A percentile compares a stretch with the other conserved stretches of the same genome.
Evolutionary conservation across 2,113 vertebrate genomes (phyloP).

Genomic region (Hypocryptadius cinnamomeus): DNA sequence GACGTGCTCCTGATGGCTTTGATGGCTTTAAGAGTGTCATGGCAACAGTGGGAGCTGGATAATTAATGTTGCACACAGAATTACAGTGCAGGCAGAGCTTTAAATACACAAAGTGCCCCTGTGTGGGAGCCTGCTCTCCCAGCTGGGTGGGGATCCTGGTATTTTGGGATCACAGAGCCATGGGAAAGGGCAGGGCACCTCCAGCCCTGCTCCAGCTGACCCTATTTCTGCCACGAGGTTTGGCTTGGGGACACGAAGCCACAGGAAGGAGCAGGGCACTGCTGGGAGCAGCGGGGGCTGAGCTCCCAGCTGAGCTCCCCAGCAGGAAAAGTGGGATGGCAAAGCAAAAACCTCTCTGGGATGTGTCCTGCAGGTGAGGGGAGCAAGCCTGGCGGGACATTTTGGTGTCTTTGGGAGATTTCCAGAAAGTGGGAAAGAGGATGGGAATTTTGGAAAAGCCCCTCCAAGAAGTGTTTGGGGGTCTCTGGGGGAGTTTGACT

Average conservation of each 20-base stretch:
- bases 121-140: not conserved
- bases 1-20: not conserved
- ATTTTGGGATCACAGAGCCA: not conserved
- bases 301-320: too few relatives aligned
- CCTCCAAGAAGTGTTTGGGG: not conserved
- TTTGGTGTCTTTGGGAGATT: not conserved
- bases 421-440: not conserved
- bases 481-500: not conserved
- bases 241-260: not conserved
- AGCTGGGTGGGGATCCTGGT: not conserved
- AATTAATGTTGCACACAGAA: slow-evolving; percentile 36
- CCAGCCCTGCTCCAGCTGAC: not conserved
- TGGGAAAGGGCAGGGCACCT: slow-evolving; percentile 28
- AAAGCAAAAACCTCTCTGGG: not conserved
- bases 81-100: not conserved
- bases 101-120: not conserved
- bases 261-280: not conserved
- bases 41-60: slow-evolving; percentile 28
- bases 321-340: not conserved
- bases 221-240: not conserved
- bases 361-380: not conserved
- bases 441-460: not conserved
- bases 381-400: accelerated
- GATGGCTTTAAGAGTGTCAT: slow-evolving; percentile 27
- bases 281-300: not conserved